A percentile compares a stretch with the other conserved stretches of the same genome.
These are phyloP conservation scores for Hyposoter dolosus DNA, from an alignment of 2,888 invertebrate species.

Conservation along the genomic window DNA sequence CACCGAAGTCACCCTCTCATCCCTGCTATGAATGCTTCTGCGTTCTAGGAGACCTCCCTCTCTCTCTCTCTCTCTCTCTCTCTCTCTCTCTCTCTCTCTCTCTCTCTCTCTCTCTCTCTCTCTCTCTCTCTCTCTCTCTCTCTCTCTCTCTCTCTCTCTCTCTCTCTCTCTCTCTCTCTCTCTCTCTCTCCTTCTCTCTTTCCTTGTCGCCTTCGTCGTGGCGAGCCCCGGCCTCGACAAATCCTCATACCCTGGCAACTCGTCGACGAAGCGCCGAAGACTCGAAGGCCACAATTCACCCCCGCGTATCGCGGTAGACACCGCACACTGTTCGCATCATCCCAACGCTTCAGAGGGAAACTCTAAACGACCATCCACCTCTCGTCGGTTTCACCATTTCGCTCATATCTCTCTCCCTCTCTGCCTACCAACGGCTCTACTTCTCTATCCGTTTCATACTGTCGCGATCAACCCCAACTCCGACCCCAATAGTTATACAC, in stretches of 20 bases:
- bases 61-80: slow-evolving; percentile 63
- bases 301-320: slow-evolving; percentile 53
- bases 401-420: slow-evolving; percentile 29
- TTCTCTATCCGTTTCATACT: slow-evolving; percentile 50
- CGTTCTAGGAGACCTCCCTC: slow-evolving; percentile 75
- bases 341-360: slow-evolving; percentile 35
- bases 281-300: slow-evolving; percentile 45
- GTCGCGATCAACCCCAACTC: slow-evolving; percentile 54
- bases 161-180: slow-evolving; percentile 65
- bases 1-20: slow-evolving; percentile 82
- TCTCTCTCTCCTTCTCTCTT: slow-evolving; percentile 60
- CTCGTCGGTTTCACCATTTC: slow-evolving; percentile 52
- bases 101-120: slow-evolving; percentile 50
- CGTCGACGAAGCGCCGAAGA: slow-evolving; percentile 48
- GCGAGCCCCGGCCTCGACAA: slow-evolving; percentile 36
- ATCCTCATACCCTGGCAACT: slow-evolving; percentile 38
- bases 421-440: slow-evolving; percentile 11
- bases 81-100: slow-evolving; percentile 65
- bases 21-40: slow-evolving; percentile 83
- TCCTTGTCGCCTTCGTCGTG: slow-evolving; percentile 34
- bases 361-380: slow-evolving; percentile 57
- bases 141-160: slow-evolving; percentile 59
- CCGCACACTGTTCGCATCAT: slow-evolving; percentile 33
- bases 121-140: slow-evolving; percentile 65
- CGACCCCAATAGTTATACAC: slow-evolving; percentile 81